A percentile compares a stretch with the other conserved stretches of the same genome.
Evolutionary conservation across 2,888 invertebrate genomes (phyloP).

Genomic region (Adelognathus sp.): DNA sequence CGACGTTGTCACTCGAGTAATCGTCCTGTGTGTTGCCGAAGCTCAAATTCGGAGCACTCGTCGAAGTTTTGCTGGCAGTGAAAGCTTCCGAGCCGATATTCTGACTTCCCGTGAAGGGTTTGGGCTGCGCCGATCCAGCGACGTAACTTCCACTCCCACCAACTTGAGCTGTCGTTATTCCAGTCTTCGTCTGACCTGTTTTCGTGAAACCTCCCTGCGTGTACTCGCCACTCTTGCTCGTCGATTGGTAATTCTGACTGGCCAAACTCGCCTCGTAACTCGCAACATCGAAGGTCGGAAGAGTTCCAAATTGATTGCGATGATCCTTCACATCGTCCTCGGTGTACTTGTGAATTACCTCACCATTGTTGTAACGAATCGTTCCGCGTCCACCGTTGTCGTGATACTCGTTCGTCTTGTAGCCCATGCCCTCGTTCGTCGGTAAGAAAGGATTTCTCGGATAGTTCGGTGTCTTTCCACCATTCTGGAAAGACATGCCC

Average conservation of each 20-base stretch:
- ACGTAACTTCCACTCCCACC: constrained; percentile 77
- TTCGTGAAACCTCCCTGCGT: constrained; percentile 76
- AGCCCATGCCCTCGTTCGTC: constrained; percentile 58
- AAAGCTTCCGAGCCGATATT: constrained; percentile 77
- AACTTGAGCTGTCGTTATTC: constrained; percentile 74
- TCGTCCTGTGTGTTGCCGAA: constrained; percentile 20
- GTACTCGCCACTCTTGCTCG: constrained; percentile 29
- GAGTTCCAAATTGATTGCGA: constrained; percentile 45
- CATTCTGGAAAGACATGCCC: neutral
- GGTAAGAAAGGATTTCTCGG: constrained; percentile 40
- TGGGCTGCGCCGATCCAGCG: constrained; percentile 65
- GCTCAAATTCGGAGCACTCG: constrained; percentile 52
- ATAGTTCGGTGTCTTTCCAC: constrained; percentile 6
- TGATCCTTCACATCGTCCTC: constrained; percentile 75
- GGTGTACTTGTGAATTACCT: constrained; percentile 72
- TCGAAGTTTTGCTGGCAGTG: constrained; percentile 61
- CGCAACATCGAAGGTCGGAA: constrained; percentile 43
- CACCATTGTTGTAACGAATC: constrained; percentile 73
- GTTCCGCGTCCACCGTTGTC: constrained; percentile 74
- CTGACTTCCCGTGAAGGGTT: constrained; percentile 67
- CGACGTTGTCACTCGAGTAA: constrained; percentile 40
- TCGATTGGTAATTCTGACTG: neutral
- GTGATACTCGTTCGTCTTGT: constrained; percentile 73
- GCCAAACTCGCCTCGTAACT: constrained; percentile 25
- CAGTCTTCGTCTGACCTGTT: constrained; percentile 76